Base-by-base conservation (phyloP, 2,888 invertebrate species). In the Holacanthella duospinosa region DNA sequence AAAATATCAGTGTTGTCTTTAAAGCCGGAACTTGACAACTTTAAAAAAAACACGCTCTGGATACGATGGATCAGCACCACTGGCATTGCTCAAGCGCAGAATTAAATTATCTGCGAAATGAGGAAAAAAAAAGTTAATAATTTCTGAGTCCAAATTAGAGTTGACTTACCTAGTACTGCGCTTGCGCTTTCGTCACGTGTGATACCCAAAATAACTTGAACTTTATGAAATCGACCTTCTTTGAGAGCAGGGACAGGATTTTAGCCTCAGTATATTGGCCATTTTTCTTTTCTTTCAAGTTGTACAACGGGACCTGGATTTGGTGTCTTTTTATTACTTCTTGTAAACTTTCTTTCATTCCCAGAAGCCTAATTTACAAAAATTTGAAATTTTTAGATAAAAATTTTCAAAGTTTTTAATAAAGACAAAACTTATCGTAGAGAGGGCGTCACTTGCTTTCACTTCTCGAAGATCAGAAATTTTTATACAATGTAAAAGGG, bases 251-350 rank as follows among this genome's bases (percentile, higher is more conserved):
- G 48, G 16, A 64, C 62, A 9, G 69, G 69, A 48, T 69, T 66
- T 58, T 69, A 64, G 6, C 25, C n/a, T 16, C 67, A 24, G 57
- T 60, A 69, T 26, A 61, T 56, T 43, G 69, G 69, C 69, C 69
- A 69, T 0, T 58, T 64, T 43, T 64, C 60, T 1, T 28, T 57
- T 16, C 48, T 28, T 36, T 65, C 66, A 1, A 58, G 29, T 67
- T 69, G 69, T 9, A 69, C 60, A 1, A 69, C 69, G n/a, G 69
- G 69, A 2, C 69, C 69, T 25, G 69, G 67, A 64, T 69, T 69
- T 29, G 69, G 67, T n/a, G 69, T 67, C 55, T 67, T 69, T 28
- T 69, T 69, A 57, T 67, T 65, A 54, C 66, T 66, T 54, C 67
- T 56, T 24, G 66, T 64, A n/a, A 66, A 29, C 43, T 69, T 69